These are phyloP conservation scores for Acanthacorydalis orientalis DNA, from an alignment of 2,888 invertebrate species.

Conservation along the genomic window DNA sequence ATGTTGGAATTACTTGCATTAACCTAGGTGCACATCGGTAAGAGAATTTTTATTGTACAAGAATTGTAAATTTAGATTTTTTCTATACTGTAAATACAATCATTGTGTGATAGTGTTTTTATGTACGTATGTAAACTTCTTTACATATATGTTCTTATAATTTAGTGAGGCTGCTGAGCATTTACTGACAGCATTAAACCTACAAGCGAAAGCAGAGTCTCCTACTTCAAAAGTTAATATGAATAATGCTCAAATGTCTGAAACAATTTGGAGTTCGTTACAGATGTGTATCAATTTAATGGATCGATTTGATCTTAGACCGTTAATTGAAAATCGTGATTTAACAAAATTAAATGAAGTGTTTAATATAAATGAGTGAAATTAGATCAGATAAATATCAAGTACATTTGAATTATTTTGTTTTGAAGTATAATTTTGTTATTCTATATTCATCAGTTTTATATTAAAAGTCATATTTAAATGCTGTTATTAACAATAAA, in stretches of 20 bases:
- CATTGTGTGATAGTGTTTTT: too few relatives aligned
- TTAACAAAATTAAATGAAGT: constrained; percentile 40
- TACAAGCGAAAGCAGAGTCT: constrained; percentile 62
- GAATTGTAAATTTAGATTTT: neutral
- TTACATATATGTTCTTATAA: constrained; percentile 7
- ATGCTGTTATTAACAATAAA: too few relatives aligned
- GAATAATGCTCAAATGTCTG: constrained; percentile 49
- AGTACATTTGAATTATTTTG: too few relatives aligned
- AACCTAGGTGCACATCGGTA: constrained; percentile 71
- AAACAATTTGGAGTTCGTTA: constrained; percentile 87
- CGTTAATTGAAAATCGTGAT: constrained; percentile 41
- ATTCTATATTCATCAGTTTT: too few relatives aligned
- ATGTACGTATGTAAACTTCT: neutral
- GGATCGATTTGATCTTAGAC: constrained; percentile 46
- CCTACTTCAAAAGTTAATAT: constrained; percentile 17
- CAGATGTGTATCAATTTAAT: constrained; percentile 75
- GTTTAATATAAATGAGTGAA: constrained; percentile 39
- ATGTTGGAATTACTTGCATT: constrained; percentile 95
- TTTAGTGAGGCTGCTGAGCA: constrained; percentile 87
- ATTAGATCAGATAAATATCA: neutral
- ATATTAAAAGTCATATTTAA: too few relatives aligned
- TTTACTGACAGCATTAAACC: constrained; percentile 79
- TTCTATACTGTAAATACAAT: neutral
- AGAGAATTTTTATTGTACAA: constrained; percentile 5
- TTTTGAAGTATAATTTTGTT: too few relatives aligned